These are phyloP conservation scores for Aricia agestis DNA, from an alignment of 1,140 invertebrate genomes.

Conservation along the genomic window DNA sequence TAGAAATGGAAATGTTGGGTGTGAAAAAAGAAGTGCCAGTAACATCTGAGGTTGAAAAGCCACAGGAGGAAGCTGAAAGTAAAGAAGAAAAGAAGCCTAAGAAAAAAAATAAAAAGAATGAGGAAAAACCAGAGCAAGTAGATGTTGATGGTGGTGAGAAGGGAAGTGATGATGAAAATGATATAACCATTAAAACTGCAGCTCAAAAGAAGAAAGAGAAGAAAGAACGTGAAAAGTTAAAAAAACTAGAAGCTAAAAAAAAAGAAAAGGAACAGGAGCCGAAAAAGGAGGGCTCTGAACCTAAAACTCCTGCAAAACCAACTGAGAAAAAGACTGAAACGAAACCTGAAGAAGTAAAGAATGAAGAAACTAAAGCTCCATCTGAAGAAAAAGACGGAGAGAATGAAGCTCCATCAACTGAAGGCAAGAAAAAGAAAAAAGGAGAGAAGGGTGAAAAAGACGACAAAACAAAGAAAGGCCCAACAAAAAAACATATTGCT, in stretches of 20 bases:
- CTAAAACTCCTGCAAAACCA: conserved; percentile 45
- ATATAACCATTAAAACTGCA: conserved; percentile 84
- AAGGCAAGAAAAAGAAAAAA: conserved; percentile 79
- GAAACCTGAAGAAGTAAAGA: conserved; percentile 58
- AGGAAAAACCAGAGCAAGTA: conserved; percentile 66
- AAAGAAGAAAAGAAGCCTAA: conserved; percentile 68
- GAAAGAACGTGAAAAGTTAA: conserved; percentile 88
- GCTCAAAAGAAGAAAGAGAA: conserved; percentile 93
- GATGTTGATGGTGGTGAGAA: conserved; percentile 64
- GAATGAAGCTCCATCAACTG: conserved; percentile 56
- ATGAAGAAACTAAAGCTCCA: conserved; percentile 30
- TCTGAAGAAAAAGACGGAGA: conserved; percentile 37
- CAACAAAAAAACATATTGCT: conserved; percentile 86
- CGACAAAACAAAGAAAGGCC: conserved; percentile 80
- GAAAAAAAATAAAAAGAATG: conserved; percentile 72
- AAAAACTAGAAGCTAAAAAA: conserved; percentile 82
- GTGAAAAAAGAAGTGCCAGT: conserved; percentile 69
- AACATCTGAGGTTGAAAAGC: conserved; percentile 54
- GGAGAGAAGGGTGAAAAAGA: conserved; percentile 67
- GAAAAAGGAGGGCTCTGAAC: conserved; percentile 56
- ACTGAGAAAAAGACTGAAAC: conserved; percentile 42
- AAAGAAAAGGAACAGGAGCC: conserved; percentile 65
- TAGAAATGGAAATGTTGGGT: conserved; percentile 86
- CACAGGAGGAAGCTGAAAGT: conserved; percentile 74
- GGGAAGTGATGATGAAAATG: conserved; percentile 77